phyloP scores from a whole-genome alignment of 53 echinoderm and acorn worm genomes.

The Temnopleurus reevesii region DNA sequence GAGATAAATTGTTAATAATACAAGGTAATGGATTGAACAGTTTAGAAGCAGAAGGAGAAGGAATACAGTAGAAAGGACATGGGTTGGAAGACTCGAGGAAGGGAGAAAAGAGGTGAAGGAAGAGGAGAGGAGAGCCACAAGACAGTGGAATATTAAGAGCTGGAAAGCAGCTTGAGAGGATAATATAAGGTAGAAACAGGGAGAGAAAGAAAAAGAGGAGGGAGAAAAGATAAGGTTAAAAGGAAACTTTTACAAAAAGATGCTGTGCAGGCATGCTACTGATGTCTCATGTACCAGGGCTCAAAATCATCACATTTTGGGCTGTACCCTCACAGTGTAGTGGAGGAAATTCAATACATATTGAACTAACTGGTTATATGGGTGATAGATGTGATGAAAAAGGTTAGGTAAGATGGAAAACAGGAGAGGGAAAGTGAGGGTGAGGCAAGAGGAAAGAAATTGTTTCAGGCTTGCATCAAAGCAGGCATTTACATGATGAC shows the following conservation, averaged over 20 bases:
- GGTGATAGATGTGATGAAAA: neutral
- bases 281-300: too few species aligned
- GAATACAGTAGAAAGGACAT: too few species aligned
- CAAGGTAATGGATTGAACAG: too few species aligned
- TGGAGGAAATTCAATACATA: neutral
- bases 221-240: neutral
- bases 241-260: neutral
- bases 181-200: neutral
- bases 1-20: too few species aligned
- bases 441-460: constrained; percentile 34
- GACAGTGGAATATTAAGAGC: neutral
- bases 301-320: neutral
- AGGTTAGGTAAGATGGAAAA: neutral
- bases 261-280: neutral
- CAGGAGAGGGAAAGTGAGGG: neutral
- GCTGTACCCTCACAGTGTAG: neutral
- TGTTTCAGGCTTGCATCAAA: constrained; percentile 45
- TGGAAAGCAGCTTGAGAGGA: too few species aligned
- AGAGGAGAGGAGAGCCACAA: neutral
- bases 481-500: constrained; percentile 43
- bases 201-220: neutral
- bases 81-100: too few species aligned
- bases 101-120: neutral
- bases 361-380: neutral
- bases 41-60: too few species aligned